Evolutionary conservation across 2,113 vertebrate species (phyloP).

Genomic region (Clarias macrocephalus): DNA sequence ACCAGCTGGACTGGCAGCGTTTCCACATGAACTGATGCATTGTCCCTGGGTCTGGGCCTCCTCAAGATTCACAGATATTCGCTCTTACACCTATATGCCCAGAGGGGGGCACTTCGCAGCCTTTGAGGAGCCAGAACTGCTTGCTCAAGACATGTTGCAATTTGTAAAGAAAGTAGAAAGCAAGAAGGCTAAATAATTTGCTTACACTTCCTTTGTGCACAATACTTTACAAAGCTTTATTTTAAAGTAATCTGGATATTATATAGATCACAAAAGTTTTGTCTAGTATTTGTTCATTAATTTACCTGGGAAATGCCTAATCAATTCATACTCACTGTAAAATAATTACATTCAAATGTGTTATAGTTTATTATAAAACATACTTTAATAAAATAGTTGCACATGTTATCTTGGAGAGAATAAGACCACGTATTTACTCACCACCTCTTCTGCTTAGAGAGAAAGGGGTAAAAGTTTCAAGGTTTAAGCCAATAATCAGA

Average conservation of each 20-base stretch:
- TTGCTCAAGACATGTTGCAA: slow-evolving; percentile 76
- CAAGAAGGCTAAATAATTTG: slow-evolving; percentile 23
- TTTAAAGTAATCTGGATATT: not conserved
- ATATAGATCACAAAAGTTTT: not conserved
- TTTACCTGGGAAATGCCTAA: not conserved
- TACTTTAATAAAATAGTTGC: not conserved
- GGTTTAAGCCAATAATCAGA: no score
- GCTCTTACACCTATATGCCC: slow-evolving; percentile 78
- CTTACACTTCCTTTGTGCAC: not conserved
- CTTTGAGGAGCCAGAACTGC: slow-evolving; percentile 81
- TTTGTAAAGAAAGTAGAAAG: slow-evolving; percentile 80
- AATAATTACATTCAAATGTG: not conserved
- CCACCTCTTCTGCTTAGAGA: not conserved
- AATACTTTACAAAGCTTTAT: not conserved
- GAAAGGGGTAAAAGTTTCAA: not conserved
- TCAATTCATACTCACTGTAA: not conserved
- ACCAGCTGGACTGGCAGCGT: slow-evolving; percentile 80
- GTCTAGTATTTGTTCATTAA: not conserved
- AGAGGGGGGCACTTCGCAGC: slow-evolving; percentile 85
- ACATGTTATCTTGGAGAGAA: not conserved
- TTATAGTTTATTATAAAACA: not conserved
- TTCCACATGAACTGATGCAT: slow-evolving; percentile 77
- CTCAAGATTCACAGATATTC: slow-evolving; percentile 70
- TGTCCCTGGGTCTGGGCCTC: slow-evolving; percentile 72
- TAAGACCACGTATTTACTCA: not conserved